Conservation (phyloP, 2,797 vertebrate genomes). For the Carcharodon carcharias region DNA sequence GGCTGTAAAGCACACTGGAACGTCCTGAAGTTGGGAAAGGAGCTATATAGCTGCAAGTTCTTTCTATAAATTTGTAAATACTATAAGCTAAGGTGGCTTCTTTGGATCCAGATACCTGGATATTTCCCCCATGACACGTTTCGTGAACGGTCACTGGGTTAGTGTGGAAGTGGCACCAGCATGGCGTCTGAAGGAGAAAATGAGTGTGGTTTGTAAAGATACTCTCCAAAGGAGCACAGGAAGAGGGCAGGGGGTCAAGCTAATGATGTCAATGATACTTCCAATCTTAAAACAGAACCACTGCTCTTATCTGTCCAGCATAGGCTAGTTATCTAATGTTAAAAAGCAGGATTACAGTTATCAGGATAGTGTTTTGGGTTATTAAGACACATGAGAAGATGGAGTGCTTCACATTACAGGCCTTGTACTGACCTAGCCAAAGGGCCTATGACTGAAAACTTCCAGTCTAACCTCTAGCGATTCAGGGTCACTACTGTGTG, state of each 20-base stretch:
- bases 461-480: conserved; percentile 30
- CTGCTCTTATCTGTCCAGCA: conserved; percentile 43
- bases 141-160: background rate
- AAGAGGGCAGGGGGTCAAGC: conserved; percentile 47
- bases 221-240: conserved; percentile 46
- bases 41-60: background rate
- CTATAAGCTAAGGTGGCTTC: background rate
- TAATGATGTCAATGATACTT: conserved; percentile 55
- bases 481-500: conserved; percentile 40
- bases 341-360: conserved; percentile 50
- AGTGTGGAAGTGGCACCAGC: conserved; percentile 30
- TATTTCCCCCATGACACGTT: background rate
- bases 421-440: conserved; percentile 41
- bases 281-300: conserved; percentile 45
- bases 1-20: background rate
- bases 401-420: conserved; percentile 43
- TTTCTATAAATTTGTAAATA: background rate
- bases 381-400: conserved; percentile 39
- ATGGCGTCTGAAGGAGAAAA: conserved; percentile 42
- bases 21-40: background rate
- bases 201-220: conserved; percentile 40
- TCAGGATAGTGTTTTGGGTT: conserved; percentile 44
- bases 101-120: background rate
- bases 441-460: conserved; percentile 41
- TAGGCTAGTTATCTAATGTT: conserved; percentile 44